Evolutionary conservation across 2,888 invertebrate species (phyloP), one percentile per base, ranked within the genome.

Genomic region (Papilio elwesi): DNA sequence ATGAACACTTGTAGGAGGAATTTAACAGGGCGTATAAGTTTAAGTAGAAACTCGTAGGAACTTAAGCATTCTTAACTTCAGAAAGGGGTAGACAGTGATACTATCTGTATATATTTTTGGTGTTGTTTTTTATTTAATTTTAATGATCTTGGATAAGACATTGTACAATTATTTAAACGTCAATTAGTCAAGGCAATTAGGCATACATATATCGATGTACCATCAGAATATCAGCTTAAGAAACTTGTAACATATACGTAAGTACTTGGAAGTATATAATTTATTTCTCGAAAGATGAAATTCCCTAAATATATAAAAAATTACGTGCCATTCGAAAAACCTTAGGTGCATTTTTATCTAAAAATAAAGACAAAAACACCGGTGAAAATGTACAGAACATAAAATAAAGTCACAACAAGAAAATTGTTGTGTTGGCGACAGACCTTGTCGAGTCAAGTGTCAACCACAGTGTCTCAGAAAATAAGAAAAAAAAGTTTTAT

Each of bases 1-100:
- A 36, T 55, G 68, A 55, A 43, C 68, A 53, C 68, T 64, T 57
- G 36, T 38, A 38, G 68, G 68, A 38, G 53, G 72, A 16, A 16
- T 38, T 55, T 48, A 72, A 72, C 55, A 63, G 16, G 53, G 63
- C 72, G 63, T 63, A 16, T 55, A 68, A 72, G 48, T 72, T 63
- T 53, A 51, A 63, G 63, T 57, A 26, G 49, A 12, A 38, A 15
- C 49, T 36, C 70, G 53, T 70, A 26, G 43, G n/a, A 51, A 48
- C 16, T 64, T 43, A 68, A 68, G 47, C 53, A 52, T 12, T 43
- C 43, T 68, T 55, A 43, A 43, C 10, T 59, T 59, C 38, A 16
- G 43, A 64, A 48, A 15, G 48, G 63, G 63, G 63, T 48, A 48
- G 48, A 36, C 16, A 64, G 26, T 63, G 65, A 67, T 52, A 16